Evolutionary conservation across 2,113 vertebrate species (phyloP).

Genomic region (Chauna torquata): DNA sequence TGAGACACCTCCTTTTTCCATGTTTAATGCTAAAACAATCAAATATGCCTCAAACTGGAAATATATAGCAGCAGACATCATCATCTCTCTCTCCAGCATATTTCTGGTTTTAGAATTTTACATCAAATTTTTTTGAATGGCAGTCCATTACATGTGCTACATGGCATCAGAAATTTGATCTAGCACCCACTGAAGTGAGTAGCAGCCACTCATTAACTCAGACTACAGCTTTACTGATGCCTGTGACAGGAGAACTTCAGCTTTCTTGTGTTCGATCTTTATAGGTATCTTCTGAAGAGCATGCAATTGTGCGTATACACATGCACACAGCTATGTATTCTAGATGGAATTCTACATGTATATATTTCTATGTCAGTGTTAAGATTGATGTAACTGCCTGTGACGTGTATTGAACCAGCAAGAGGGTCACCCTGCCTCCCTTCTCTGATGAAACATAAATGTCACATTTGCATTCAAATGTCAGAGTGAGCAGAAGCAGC

Average conservation of each 20-base stretch:
- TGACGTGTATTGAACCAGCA: not conserved
- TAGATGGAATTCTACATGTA: not conserved
- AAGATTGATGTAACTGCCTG: not conserved
- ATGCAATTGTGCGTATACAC: not conserved
- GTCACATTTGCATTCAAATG: not conserved
- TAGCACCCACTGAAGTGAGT: not conserved
- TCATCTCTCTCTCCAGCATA: not conserved
- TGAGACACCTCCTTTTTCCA: not conserved
- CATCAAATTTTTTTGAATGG: no score
- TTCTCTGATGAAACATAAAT: not conserved
- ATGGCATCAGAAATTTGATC: not conserved
- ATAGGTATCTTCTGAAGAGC: not conserved
- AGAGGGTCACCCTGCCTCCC: not conserved
- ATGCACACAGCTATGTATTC: not conserved
- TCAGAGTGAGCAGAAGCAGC: not conserved
- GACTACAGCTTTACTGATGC: not conserved
- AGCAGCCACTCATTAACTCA: not conserved
- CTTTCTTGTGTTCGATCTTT: not conserved
- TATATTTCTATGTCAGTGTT: not conserved
- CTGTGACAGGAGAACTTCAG: not conserved
- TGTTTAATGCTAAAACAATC: not conserved
- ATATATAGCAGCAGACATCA: not conserved
- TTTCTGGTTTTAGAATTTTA: not conserved
- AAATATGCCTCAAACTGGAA: not conserved
- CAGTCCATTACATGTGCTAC: not conserved